Percentiles rank a stretch among this genome's conserved stretches.
These are phyloP conservation scores for Okapia johnstoni DNA, from an alignment of 2,113 vertebrate genomes.

Conservation along the genomic window DNA sequence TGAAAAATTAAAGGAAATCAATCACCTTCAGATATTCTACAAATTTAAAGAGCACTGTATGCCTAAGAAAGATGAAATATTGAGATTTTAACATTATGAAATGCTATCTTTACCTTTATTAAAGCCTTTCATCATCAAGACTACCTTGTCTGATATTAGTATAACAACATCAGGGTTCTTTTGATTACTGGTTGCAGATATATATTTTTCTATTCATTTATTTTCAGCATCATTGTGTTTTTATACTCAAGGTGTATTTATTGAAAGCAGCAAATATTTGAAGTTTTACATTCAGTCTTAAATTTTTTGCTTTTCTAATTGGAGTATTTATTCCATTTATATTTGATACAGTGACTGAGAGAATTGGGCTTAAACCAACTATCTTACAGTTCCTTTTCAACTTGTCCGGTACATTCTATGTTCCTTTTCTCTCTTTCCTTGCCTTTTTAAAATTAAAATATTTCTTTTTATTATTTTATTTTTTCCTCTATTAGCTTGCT, in stretches of 20 bases:
- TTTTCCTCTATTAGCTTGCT: not conserved
- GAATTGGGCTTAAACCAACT: not conserved
- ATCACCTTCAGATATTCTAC: not conserved
- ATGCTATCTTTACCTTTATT: not conserved
- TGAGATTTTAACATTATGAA: not conserved
- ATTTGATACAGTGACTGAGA: not conserved
- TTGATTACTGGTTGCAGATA: not conserved
- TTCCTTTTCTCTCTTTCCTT: not conserved
- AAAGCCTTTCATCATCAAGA: not conserved
- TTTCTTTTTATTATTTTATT: not conserved
- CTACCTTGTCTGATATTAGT: not conserved
- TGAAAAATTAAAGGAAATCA: constrained; percentile 22
- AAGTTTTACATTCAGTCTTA: not conserved
- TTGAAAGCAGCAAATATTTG: not conserved
- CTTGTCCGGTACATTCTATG: not conserved
- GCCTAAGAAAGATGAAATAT: constrained; percentile 24
- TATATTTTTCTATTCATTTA: not conserved
- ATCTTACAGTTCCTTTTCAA: not conserved
- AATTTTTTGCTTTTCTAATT: not conserved
- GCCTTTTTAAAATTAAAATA: not conserved
- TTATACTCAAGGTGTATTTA: not conserved
- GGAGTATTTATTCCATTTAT: not conserved
- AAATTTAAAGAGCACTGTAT: not conserved
- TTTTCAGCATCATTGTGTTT: not conserved
- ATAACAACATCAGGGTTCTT: not conserved